Evolutionary conservation across 2,797 vertebrate genomes (phyloP).

Genomic region (Macropodus opercularis): DNA sequence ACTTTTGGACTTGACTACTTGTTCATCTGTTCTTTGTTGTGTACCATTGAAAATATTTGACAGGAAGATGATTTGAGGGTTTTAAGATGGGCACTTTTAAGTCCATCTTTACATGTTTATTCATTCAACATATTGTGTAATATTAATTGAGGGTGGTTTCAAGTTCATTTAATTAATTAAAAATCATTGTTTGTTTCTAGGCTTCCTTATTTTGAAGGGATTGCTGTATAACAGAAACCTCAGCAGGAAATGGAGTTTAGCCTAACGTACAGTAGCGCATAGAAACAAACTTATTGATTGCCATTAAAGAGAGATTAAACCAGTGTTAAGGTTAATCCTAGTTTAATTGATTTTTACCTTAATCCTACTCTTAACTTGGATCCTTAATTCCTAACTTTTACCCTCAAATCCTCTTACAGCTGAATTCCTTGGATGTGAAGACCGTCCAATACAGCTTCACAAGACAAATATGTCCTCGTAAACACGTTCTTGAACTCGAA

Average conservation of each 20-base stretch:
- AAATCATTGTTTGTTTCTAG: too few species aligned
- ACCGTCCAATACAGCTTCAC: not conserved
- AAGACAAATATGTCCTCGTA: constrained; percentile 5
- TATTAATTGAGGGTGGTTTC: too few species aligned
- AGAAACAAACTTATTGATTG: not conserved
- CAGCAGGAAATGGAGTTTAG: not conserved
- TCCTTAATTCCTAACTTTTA: not conserved
- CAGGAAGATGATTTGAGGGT: too few species aligned
- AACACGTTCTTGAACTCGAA: not conserved
- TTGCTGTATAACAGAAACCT: not conserved
- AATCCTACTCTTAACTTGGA: not conserved
- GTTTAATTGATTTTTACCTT: not conserved
- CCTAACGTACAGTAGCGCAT: not conserved
- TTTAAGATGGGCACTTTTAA: too few species aligned
- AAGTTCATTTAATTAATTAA: too few species aligned
- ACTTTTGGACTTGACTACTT: too few species aligned
- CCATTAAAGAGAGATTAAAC: not conserved
- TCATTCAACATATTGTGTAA: too few species aligned
- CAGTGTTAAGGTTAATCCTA: not conserved
- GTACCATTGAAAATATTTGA: too few species aligned
- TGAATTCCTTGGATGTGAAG: not conserved
- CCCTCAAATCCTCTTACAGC: constrained; percentile 2
- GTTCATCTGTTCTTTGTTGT: too few species aligned
- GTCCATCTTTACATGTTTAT: too few species aligned
- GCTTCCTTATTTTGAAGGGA: not conserved